A percentile compares a stretch with the other conserved stretches of the same genome.
Conservation (phyloP, 2,113 vertebrate genomes). For the Orthonyx spaldingii region DNA sequence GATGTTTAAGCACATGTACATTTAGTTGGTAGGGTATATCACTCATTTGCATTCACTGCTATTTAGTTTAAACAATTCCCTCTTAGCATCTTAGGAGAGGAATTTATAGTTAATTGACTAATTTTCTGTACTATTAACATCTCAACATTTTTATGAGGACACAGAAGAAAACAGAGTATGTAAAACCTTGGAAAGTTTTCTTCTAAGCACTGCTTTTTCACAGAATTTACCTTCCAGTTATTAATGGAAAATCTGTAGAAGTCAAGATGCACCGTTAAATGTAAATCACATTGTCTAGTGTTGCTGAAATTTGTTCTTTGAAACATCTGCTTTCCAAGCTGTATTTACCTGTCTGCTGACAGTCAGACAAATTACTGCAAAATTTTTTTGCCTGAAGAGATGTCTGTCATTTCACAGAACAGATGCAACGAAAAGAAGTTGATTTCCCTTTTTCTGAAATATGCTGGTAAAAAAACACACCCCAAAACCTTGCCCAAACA, state of each 20-base stretch:
- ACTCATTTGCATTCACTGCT: not conserved
- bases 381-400: not conserved
- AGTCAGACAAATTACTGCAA: constrained; percentile 40
- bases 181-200: not conserved
- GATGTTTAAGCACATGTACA: not conserved
- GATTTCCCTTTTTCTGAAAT: not conserved
- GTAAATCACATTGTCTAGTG: constrained; percentile 20
- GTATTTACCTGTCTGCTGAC: constrained; percentile 43
- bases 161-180: not conserved
- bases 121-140: constrained; percentile 15
- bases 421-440: not conserved
- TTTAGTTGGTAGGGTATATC: not conserved
- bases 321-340: constrained; percentile 56
- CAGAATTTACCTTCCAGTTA: constrained; percentile 34
- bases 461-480: not conserved
- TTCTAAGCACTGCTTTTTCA: not conserved
- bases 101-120: not conserved
- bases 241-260: not conserved
- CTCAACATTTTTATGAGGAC: not conserved
- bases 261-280: constrained; percentile 12
- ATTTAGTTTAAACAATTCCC: not conserved
- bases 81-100: not conserved
- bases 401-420: not conserved
- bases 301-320: constrained; percentile 15
- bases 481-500: not conserved